Percentiles rank a stretch among this genome's conserved stretches.
Evolutionary conservation across 2,113 vertebrate species (phyloP).

Genomic region (Gavia stellata): DNA sequence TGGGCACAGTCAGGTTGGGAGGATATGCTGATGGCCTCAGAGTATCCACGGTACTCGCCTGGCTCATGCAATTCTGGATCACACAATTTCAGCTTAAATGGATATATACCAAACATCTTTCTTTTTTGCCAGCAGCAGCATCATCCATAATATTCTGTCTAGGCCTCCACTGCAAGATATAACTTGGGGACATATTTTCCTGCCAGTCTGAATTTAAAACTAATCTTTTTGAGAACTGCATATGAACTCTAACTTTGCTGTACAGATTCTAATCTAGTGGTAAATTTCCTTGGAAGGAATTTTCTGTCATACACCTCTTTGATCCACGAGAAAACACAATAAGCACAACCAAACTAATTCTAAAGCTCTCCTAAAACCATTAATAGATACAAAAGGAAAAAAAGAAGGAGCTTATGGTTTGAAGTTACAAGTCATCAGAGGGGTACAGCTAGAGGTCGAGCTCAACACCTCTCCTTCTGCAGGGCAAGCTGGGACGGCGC

Average conservation of each 20-base stretch:
- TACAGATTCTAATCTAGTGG: not conserved
- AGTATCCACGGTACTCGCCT: fast-evolving
- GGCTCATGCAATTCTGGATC: not conserved
- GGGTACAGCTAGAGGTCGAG: not conserved
- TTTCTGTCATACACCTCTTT: no score
- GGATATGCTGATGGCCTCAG: not conserved
- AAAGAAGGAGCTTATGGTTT: not conserved
- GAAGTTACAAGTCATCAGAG: not conserved
- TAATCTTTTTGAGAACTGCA: not conserved
- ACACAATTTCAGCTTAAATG: not conserved
- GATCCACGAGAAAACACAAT: fast-evolving
- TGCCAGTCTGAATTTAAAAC: not conserved
- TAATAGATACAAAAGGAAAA: fast-evolving
- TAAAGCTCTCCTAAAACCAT: not conserved
- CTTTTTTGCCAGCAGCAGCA: not conserved
- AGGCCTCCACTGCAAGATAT: fast-evolving
- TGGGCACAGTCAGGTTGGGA: not conserved
- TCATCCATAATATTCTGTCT: no score
- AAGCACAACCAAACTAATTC: not conserved
- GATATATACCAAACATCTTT: fast-evolving
- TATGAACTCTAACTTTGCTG: not conserved
- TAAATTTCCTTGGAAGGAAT: not conserved
- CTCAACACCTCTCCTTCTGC: not conserved
- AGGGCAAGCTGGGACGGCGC: not conserved
- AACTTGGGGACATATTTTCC: not conserved